Evolutionary conservation across 1,140 invertebrate species (phyloP).

Genomic region (Venturia canescens): DNA sequence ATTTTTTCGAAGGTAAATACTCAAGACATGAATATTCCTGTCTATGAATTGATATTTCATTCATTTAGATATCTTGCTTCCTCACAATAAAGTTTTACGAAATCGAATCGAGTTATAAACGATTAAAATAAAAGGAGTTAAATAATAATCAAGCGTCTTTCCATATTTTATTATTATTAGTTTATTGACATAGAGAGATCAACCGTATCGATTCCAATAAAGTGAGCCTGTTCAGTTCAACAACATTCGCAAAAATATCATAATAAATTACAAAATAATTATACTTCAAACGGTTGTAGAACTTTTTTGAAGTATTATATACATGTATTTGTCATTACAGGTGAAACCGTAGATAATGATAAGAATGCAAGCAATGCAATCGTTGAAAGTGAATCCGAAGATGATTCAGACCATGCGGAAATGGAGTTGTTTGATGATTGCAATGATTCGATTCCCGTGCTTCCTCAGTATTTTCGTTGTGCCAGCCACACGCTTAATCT

Average conservation of each 20-base stretch:
- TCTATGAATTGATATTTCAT: too few species aligned
- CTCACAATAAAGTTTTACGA: not conserved
- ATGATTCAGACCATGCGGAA: not conserved
- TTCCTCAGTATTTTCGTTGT: conserved; percentile 46
- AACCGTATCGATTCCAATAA: too few species aligned
- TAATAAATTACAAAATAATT: too few species aligned
- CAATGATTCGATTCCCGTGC: not conserved
- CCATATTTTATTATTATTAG: too few species aligned
- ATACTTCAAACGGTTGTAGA: too few species aligned
- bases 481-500: conserved; percentile 49
- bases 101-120: not conserved
- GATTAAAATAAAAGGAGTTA: not conserved
- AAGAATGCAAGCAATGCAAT: not conserved
- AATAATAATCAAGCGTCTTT: not conserved
- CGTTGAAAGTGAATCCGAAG: not conserved
- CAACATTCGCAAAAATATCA: too few species aligned
- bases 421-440: not conserved
- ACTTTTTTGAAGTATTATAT: too few species aligned
- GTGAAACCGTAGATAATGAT: not conserved
- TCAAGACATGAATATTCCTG: not conserved
- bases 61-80: not conserved
- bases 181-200: too few species aligned
- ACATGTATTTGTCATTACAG: conserved; percentile 34
- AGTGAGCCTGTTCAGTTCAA: too few species aligned
- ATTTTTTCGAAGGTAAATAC: conserved; percentile 19